These are phyloP conservation scores for Mythimna vitellina DNA, from an alignment of 2,888 invertebrate genomes.

Conservation along the genomic window DNA sequence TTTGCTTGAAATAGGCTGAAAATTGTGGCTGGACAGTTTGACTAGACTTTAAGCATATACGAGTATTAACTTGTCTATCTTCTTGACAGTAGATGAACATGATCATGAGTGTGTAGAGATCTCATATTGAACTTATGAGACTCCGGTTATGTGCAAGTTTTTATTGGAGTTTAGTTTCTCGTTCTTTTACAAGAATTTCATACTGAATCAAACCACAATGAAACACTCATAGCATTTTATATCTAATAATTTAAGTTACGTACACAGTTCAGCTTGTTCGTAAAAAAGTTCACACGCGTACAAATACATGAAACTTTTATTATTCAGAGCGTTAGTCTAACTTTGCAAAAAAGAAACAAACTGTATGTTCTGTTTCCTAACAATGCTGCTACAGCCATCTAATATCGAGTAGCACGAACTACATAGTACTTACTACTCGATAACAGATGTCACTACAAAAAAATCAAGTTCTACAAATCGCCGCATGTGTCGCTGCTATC, in stretches of 20 bases:
- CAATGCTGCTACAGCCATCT: conserved; percentile 61
- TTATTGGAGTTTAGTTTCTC: neutral
- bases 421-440: conserved; percentile 41
- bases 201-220: no score
- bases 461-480: conserved; percentile 38
- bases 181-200: neutral
- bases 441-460: conserved; percentile 57
- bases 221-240: neutral
- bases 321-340: neutral
- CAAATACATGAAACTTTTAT: neutral
- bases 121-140: neutral
- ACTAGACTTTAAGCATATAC: conserved; percentile 13
- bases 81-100: neutral
- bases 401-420: conserved; percentile 45
- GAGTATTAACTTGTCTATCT: conserved; percentile 25
- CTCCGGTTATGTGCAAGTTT: neutral
- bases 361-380: fast-evolving
- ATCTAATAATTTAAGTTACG: neutral
- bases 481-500: conserved; percentile 54
- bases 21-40: conserved; percentile 42
- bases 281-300: neutral
- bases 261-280: neutral
- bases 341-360: conserved; percentile 1
- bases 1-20: conserved; percentile 67
- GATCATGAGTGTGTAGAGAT: neutral